These are phyloP conservation scores for Balearica regulorum DNA, from an alignment of 2,797 vertebrate genomes.

Conservation along the genomic window DNA sequence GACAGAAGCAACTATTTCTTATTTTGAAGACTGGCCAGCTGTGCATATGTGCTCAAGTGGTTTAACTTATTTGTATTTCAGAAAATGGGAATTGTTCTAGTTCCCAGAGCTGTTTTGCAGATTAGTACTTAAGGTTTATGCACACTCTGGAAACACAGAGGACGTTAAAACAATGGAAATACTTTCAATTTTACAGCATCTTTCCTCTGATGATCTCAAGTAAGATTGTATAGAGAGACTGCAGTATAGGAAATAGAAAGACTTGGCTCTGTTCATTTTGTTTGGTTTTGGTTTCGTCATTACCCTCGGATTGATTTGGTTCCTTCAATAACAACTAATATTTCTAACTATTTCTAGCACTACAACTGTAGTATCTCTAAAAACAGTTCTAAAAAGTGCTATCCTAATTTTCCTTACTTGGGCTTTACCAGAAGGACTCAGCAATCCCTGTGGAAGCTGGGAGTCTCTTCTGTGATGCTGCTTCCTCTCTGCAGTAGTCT, in stretches of 20 bases:
- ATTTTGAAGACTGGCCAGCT: background rate
- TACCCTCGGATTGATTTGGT: background rate
- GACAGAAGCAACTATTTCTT: background rate
- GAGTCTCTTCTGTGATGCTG: conserved; percentile 78
- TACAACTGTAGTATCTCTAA: background rate
- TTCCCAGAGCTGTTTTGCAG: background rate
- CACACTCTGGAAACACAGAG: background rate
- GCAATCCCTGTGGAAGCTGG: conserved; percentile 79
- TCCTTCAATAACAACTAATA: background rate
- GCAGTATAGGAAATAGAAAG: background rate
- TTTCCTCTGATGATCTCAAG: background rate
- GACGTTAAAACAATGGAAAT: background rate
- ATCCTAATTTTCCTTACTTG: conserved; percentile 9
- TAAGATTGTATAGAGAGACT: background rate
- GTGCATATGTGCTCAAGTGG: background rate
- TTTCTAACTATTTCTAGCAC: background rate
- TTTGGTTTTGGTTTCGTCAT: background rate
- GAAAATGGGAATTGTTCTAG: background rate
- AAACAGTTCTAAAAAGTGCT: background rate
- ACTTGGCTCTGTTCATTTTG: background rate
- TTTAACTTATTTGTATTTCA: background rate
- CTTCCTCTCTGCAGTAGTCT: conserved; percentile 79
- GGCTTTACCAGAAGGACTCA: conserved; percentile 79
- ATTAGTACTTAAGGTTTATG: background rate
- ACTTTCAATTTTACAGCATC: background rate